Evolutionary conservation across 2,797 vertebrate species (phyloP).

Genomic region (Syncerus caffer): DNA sequence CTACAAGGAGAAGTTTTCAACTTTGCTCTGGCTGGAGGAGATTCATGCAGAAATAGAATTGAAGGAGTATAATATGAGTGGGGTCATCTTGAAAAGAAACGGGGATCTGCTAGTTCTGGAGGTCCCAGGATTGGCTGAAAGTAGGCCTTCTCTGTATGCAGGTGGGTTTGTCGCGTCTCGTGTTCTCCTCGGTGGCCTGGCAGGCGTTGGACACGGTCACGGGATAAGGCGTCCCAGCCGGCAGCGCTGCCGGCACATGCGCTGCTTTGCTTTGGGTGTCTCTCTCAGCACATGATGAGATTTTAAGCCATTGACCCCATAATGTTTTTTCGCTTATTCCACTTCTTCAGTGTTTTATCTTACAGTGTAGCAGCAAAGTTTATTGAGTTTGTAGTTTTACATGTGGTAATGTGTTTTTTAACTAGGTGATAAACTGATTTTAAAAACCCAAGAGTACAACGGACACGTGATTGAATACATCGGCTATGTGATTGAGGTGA

Average conservation of each 20-base stretch:
- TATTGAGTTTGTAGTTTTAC: neutral
- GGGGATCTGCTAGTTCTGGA: constrained; percentile 87
- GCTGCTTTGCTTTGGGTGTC: neutral
- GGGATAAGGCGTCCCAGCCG: rapidly evolving
- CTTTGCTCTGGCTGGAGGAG: constrained; percentile 95
- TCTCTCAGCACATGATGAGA: rapidly evolving
- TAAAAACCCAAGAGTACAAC: constrained; percentile 86
- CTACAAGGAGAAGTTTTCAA: constrained; percentile 87
- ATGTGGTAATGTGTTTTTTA: neutral
- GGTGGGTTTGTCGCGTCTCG: constrained; percentile 75
- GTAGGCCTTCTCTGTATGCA: constrained; percentile 86
- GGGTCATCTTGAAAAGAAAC: constrained; percentile 87
- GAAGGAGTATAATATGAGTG: constrained; percentile 87
- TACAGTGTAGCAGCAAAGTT: neutral
- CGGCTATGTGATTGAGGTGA: constrained; percentile 89
- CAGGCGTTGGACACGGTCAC: rapidly evolving
- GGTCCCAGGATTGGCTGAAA: constrained; percentile 90
- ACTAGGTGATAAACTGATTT: constrained; percentile 90
- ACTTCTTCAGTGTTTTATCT: neutral
- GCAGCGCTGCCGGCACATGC: rapidly evolving
- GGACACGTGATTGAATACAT: constrained; percentile 86
- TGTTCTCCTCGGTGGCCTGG: no score
- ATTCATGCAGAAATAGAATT: constrained; percentile 88
- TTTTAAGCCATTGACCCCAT: neutral
- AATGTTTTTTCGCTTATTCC: neutral